Conservation (phyloP, 2,113 vertebrate genomes). For the Hemichromis elongatus region DNA sequence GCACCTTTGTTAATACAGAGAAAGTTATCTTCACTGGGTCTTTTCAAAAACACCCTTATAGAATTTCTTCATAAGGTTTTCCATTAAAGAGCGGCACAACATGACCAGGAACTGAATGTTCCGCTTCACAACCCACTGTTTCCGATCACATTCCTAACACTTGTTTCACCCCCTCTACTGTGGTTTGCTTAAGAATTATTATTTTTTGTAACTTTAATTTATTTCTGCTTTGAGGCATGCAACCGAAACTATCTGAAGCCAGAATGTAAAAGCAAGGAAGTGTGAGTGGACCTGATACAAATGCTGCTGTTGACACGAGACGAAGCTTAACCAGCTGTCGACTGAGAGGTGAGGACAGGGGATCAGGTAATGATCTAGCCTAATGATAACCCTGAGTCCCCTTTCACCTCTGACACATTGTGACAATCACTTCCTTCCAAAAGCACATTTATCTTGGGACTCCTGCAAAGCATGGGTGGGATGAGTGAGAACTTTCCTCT, state of each 20-base stretch:
- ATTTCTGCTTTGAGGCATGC: neutral
- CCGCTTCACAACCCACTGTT: neutral
- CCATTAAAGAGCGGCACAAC: neutral
- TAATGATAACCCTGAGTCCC: constrained; percentile 47
- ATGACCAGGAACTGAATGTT: neutral
- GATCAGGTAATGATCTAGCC: constrained; percentile 42
- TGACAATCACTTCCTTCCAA: constrained; percentile 44
- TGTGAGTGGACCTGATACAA: neutral
- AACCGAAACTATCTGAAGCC: neutral
- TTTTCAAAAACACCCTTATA: constrained; percentile 16
- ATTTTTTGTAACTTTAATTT: neutral
- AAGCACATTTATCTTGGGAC: constrained; percentile 36
- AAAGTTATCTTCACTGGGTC: constrained; percentile 37
- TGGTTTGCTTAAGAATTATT: neutral
- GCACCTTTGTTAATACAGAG: constrained; percentile 47
- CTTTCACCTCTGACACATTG: constrained; percentile 54
- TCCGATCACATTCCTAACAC: neutral
- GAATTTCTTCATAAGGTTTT: neutral
- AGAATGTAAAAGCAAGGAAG: neutral
- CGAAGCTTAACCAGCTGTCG: constrained; percentile 14
- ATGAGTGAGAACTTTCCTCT: constrained; percentile 24
- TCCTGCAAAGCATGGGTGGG: neutral
- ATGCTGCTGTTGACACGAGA: constrained; percentile 44
- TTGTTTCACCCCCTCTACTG: neutral
- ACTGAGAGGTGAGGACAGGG: constrained; percentile 33